Percentiles rank a stretch among this genome's conserved stretches.
Conservation (phyloP, 2,113 vertebrate species). For the Pampusana beccarii region DNA sequence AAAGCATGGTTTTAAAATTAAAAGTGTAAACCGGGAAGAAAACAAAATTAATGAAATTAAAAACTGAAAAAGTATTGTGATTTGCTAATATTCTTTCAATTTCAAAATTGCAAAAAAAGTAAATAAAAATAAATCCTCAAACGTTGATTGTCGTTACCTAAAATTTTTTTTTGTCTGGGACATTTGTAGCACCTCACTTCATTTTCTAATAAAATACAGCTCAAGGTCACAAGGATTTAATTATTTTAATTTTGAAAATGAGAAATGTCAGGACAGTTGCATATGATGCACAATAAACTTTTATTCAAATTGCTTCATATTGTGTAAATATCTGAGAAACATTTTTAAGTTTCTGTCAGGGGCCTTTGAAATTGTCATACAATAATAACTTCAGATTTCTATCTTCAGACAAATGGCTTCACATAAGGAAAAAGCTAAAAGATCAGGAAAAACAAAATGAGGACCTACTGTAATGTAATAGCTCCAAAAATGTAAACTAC, state of each 20-base stretch:
- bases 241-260: neutral
- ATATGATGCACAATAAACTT: neutral
- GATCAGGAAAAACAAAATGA: neutral
- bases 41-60: neutral
- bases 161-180: neutral
- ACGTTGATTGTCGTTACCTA: neutral
- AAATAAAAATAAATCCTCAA: neutral
- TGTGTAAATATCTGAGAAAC: neutral
- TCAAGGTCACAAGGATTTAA: neutral
- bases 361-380: neutral
- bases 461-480: rapidly evolving
- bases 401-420: neutral
- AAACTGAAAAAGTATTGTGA: neutral
- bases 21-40: neutral
- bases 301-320: neutral
- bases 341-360: neutral
- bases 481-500: neutral
- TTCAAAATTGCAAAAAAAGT: neutral
- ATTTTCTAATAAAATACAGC: neutral
- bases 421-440: neutral
- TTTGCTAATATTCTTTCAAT: neutral
- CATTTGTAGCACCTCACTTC: neutral
- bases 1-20: neutral
- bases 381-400: neutral
- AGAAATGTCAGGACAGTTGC: neutral